Conservation (phyloP, 2,888 invertebrate genomes). For the Ischnus inquisitorius region DNA sequence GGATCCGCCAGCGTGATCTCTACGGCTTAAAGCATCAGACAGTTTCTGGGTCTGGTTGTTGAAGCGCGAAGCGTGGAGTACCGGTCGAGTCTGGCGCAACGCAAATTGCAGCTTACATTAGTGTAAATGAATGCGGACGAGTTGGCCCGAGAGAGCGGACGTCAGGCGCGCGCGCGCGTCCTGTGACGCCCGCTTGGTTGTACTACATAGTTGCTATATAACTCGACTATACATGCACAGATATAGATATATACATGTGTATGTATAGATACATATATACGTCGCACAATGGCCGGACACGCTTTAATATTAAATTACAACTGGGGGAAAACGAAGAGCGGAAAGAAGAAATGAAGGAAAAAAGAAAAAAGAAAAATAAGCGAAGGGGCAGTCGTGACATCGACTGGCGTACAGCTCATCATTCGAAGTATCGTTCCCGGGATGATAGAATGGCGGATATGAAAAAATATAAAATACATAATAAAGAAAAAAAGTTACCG, state of each 20-base stretch:
- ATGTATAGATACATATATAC: constrained; percentile 2
- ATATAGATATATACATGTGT: too few relatives aligned
- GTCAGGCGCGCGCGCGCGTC: constrained; percentile 53
- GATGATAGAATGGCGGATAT: too few relatives aligned
- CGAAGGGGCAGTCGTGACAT: constrained; percentile 32
- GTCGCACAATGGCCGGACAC: constrained; percentile 53
- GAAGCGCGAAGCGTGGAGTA: constrained; percentile 48
- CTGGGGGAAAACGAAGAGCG: constrained; percentile 43
- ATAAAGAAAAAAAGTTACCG: too few relatives aligned
- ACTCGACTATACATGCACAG: constrained; percentile 17
- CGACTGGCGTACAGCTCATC: constrained; percentile 23
- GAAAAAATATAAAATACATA: too few relatives aligned
- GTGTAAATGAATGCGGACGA: constrained; percentile 81
- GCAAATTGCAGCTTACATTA: constrained; percentile 79
- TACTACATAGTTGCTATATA: constrained; percentile 16
- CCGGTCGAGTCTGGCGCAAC: constrained; percentile 72
- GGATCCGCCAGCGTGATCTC: constrained; percentile 61
- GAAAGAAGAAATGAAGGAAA: constrained; percentile 19
- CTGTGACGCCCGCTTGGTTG: constrained; percentile 41
- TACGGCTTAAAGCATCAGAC: constrained; percentile 57
- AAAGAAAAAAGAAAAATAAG: constrained; percentile 27
- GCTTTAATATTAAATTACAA: constrained; percentile 69
- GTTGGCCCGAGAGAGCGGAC: constrained; percentile 66
- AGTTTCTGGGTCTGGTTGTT: constrained; percentile 6
- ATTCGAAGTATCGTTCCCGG: constrained; percentile 29